Percentiles rank a stretch among this genome's conserved stretches.
These are phyloP conservation scores for Pharmacophagus antenor DNA, from an alignment of 2,888 invertebrate genomes.

Conservation along the genomic window DNA sequence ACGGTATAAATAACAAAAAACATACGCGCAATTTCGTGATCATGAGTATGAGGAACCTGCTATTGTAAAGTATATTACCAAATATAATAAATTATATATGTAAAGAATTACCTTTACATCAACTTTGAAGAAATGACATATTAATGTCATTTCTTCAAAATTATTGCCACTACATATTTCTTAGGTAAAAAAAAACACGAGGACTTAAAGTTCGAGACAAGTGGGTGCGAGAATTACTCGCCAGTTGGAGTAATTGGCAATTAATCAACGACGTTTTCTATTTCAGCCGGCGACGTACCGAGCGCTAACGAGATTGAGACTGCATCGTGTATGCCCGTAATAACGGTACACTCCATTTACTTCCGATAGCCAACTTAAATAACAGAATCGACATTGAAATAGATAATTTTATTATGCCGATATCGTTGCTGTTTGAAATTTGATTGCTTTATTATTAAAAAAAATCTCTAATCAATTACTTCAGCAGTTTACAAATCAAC, in stretches of 20 bases:
- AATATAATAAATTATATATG: not conserved
- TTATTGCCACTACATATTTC: constrained; percentile 31
- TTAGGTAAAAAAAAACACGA: constrained; percentile 56
- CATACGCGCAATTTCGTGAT: no score
- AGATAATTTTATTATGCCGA: not conserved
- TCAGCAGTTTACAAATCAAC: no score
- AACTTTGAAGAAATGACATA: no score
- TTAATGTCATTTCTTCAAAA: not conserved
- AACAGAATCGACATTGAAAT: constrained; percentile 22
- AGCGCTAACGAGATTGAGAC: constrained; percentile 61
- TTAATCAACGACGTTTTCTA: constrained; percentile 79
- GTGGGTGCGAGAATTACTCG: constrained; percentile 71
- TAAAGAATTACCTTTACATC: no score
- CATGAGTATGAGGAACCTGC: no score
- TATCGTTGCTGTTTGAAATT: not conserved
- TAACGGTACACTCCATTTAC: constrained; percentile 40
- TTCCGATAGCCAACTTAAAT: constrained; percentile 30
- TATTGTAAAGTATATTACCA: no score
- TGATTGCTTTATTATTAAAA: no score
- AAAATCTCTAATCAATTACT: no score
- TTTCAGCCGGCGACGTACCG: constrained; percentile 56
- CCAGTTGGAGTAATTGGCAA: constrained; percentile 76
- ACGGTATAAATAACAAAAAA: no score
- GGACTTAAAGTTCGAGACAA: constrained; percentile 58
- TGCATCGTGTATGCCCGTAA: constrained; percentile 51